Evolutionary conservation across 1,140 invertebrate species (phyloP).

Genomic region (Euura lappo): DNA sequence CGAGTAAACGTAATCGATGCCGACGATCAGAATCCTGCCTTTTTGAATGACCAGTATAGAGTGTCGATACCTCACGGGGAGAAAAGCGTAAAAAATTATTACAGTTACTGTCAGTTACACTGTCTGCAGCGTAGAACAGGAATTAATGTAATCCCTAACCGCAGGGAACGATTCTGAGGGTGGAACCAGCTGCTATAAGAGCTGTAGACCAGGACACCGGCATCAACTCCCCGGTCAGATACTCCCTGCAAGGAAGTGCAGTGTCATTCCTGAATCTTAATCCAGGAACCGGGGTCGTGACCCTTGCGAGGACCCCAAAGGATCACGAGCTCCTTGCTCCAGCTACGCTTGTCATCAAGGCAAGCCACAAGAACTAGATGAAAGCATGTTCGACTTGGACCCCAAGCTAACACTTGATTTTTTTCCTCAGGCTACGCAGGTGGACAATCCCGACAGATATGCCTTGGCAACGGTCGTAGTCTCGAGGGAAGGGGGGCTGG

Average conservation of each 20-base stretch:
- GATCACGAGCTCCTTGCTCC: conserved; percentile 70
- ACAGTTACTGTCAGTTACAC: too few species aligned
- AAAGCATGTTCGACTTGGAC: background rate
- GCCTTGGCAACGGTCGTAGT: conserved; percentile 82
- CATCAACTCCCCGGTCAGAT: conserved; percentile 78
- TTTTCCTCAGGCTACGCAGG: conserved; percentile 75
- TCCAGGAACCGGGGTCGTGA: conserved; percentile 67
- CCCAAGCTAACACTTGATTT: conserved; percentile 16
- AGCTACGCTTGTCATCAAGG: conserved; percentile 76
- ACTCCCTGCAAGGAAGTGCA: conserved; percentile 62
- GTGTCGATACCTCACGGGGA: conserved; percentile 71
- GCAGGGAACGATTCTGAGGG: conserved; percentile 65
- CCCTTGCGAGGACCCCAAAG: conserved; percentile 65
- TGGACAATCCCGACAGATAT: conserved; percentile 88
- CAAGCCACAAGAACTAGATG: conserved; percentile 32
- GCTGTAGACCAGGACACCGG: conserved; percentile 83
- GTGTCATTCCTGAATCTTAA: conserved; percentile 61
- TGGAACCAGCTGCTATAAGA: conserved; percentile 68
- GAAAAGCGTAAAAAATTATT: conserved; percentile 57
- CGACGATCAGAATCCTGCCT: conserved; percentile 91
- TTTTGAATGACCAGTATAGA: conserved; percentile 78
- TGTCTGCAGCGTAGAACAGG: too few species aligned
- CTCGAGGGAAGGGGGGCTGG: conserved; percentile 57
- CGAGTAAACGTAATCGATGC: conserved; percentile 85
- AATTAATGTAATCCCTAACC: background rate